These are phyloP conservation scores for Spheniscus mendiculus DNA, from an alignment of 2,113 vertebrate genomes.

Conservation along the genomic window DNA sequence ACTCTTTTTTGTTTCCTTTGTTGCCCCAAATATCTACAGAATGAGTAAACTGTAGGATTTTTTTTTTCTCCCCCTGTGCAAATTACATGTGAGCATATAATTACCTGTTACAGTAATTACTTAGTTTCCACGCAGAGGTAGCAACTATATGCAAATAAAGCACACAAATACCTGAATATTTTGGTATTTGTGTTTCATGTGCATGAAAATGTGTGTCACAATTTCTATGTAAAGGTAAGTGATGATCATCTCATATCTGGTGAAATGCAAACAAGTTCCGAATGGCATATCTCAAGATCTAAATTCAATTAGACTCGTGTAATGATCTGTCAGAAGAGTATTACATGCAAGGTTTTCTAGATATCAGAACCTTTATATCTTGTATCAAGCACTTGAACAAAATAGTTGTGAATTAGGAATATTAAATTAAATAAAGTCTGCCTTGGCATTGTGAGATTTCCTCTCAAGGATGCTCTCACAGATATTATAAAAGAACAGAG, in stretches of 20 bases:
- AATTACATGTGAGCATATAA: conserved; percentile 31
- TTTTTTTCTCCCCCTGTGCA: neutral
- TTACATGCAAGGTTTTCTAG: neutral
- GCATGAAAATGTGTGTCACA: conserved; percentile 38
- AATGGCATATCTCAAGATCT: conserved; percentile 51
- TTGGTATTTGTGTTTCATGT: conserved; percentile 49
- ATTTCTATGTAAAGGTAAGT: conserved; percentile 47
- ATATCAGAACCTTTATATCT: conserved; percentile 28
- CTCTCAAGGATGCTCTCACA: conserved; percentile 33
- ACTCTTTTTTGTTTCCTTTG: neutral
- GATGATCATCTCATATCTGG: conserved; percentile 44
- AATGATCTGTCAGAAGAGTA: conserved; percentile 13
- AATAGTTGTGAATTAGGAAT: conserved; percentile 10
- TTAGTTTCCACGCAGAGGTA: conserved; percentile 23
- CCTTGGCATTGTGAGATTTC: neutral
- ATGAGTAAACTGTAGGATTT: neutral
- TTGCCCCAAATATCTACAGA: conserved; percentile 10
- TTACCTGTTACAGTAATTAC: conserved; percentile 34
- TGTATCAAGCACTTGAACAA: conserved; percentile 1
- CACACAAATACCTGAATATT: conserved; percentile 57
- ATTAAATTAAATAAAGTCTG: neutral
- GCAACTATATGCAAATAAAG: conserved; percentile 53
- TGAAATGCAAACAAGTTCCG: conserved; percentile 49
- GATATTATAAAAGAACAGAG: neutral
- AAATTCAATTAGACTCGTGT: conserved; percentile 17